Evolutionary conservation across 2,797 vertebrate genomes (phyloP).

Genomic region (Danio jaintianensis): DNA sequence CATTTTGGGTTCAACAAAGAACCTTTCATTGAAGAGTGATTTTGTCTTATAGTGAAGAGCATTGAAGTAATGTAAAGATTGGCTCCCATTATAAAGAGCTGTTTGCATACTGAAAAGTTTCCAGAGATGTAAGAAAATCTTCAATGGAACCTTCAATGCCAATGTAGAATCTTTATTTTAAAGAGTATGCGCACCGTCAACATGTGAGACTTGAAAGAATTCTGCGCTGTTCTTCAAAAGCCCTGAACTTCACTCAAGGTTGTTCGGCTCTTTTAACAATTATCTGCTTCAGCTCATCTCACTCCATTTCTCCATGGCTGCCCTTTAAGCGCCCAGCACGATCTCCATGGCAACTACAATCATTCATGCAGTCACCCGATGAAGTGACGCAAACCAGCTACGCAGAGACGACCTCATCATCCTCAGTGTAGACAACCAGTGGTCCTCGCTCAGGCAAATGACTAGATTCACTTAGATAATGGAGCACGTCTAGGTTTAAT

Average conservation of each 20-base stretch:
- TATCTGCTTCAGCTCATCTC: slow-evolving; percentile 63
- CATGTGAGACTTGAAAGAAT: not conserved
- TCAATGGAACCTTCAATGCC: no score
- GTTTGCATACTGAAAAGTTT: no score
- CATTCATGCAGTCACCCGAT: slow-evolving; percentile 74
- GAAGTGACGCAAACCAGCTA: slow-evolving; percentile 74
- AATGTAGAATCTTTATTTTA: no score
- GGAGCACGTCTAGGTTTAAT: not conserved
- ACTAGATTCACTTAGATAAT: slow-evolving; percentile 8
- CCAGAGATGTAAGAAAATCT: no score
- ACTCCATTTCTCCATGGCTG: slow-evolving; percentile 63
- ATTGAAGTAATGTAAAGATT: no score
- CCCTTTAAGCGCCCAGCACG: slow-evolving; percentile 73
- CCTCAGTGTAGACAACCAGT: slow-evolving; percentile 19
- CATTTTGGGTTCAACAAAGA: no score
- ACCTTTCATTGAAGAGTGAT: no score
- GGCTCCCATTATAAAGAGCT: no score
- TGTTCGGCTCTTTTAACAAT: slow-evolving; percentile 57
- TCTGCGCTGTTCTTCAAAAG: slow-evolving; percentile 34
- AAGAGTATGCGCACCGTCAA: not conserved
- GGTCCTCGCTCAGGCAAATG: not conserved
- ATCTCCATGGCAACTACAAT: slow-evolving; percentile 82
- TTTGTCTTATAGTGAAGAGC: no score
- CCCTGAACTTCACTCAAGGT: slow-evolving; percentile 62
- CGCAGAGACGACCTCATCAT: slow-evolving; percentile 68